phyloP scores from a whole-genome alignment of 2,797 vertebrate species.

The Pipistrellus pygmaeus region DNA sequence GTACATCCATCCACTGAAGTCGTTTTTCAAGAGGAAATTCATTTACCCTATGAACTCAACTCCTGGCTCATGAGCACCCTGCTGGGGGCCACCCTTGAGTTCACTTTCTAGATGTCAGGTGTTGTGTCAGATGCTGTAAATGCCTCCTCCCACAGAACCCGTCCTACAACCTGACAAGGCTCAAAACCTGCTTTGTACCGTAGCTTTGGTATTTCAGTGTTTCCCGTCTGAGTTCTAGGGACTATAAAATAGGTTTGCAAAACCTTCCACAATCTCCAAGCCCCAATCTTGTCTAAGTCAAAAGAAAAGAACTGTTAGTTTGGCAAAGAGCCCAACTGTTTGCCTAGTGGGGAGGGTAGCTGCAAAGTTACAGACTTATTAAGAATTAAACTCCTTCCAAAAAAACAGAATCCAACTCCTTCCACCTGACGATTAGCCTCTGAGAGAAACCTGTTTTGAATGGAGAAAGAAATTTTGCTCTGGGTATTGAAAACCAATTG shows the following conservation, averaged over 20 bases:
- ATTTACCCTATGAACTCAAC: not conserved
- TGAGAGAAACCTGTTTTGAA: slow-evolving; percentile 12
- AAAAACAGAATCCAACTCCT: slow-evolving; percentile 68
- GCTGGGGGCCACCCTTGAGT: not conserved
- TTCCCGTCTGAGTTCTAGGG: slow-evolving; percentile 54
- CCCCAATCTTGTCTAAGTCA: slow-evolving; percentile 65
- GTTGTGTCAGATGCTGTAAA: not conserved
- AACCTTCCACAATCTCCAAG: slow-evolving; percentile 62
- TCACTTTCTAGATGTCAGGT: not conserved
- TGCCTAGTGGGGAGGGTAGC: slow-evolving; percentile 22
- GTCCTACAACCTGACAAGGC: not conserved
- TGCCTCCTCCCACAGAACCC: not conserved
- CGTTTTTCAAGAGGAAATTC: slow-evolving; percentile 34
- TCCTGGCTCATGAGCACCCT: not conserved
- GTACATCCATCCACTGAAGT: not conserved
- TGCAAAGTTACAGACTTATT: slow-evolving; percentile 73
- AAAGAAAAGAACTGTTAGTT: slow-evolving; percentile 8
- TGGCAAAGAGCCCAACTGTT: slow-evolving; percentile 68
- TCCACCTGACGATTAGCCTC: slow-evolving; percentile 24
- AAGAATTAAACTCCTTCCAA: slow-evolving; percentile 74
- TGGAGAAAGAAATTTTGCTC: not conserved
- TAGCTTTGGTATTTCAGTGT: slow-evolving; percentile 46
- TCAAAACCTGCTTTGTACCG: not conserved
- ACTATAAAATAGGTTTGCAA: slow-evolving; percentile 61
- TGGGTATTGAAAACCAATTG: not conserved